Percentiles rank a stretch among this genome's conserved stretches.
Conservation (phyloP, 2,113 vertebrate genomes). For the Pardalotus punctatus region DNA sequence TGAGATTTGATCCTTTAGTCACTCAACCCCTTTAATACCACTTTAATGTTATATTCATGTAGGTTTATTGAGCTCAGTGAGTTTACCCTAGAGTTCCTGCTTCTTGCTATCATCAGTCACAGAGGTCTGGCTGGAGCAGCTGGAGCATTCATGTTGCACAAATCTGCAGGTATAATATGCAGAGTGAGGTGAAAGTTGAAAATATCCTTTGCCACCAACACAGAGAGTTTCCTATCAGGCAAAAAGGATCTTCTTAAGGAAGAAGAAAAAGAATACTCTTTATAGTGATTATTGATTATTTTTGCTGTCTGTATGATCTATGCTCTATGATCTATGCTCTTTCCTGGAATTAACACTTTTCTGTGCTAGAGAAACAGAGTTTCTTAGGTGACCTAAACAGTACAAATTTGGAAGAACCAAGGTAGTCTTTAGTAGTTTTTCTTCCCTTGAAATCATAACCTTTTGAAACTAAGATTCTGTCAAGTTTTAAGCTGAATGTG, state of each 20-base stretch:
- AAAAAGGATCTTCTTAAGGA: background rate
- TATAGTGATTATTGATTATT: background rate
- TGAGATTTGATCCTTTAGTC: background rate
- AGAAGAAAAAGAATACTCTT: background rate
- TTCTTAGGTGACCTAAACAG: background rate
- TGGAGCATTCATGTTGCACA: background rate
- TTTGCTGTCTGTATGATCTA: background rate
- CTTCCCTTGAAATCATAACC: background rate
- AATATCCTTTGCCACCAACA: background rate
- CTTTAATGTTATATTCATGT: background rate
- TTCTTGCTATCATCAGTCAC: background rate
- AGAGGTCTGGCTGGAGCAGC: background rate
- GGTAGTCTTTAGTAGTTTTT: background rate
- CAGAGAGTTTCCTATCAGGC: background rate
- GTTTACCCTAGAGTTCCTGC: background rate
- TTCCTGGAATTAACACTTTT: background rate
- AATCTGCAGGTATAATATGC: background rate
- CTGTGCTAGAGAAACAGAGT: background rate
- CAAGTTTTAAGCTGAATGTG: background rate
- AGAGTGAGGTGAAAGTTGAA: background rate
- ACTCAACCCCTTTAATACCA: background rate
- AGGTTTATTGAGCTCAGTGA: background rate
- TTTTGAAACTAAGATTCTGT: background rate
- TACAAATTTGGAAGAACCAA: background rate
- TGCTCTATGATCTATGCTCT: background rate